Conservation (phyloP, 2,113 vertebrate genomes). For the Cavia aperea region DNA sequence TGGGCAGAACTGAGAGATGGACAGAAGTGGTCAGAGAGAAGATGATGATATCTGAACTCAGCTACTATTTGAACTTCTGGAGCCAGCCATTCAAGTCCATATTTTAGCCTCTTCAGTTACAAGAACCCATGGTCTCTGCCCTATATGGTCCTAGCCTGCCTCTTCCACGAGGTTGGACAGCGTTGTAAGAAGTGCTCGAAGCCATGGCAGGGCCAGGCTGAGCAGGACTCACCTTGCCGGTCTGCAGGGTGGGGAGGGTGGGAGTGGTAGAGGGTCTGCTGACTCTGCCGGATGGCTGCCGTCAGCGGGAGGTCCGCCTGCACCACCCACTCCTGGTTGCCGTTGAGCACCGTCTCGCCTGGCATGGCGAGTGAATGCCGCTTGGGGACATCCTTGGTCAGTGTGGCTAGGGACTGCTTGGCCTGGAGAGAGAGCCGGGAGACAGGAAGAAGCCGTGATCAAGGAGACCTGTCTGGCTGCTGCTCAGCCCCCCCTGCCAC, state of each 20-base stretch:
- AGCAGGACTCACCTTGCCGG: conserved; percentile 87
- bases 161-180: accelerated
- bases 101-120: not conserved
- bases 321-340: conserved; percentile 99
- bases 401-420: conserved; percentile 95
- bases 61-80: accelerated
- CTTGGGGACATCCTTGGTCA: conserved; percentile 98
- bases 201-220: accelerated
- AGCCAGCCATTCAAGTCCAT: not conserved
- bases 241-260: conserved; percentile 89
- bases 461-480: not conserved
- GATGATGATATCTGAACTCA: too few relatives aligned
- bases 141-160: accelerated
- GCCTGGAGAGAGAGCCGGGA: conserved; percentile 77
- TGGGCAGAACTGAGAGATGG: not conserved
- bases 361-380: conserved; percentile 97
- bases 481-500: accelerated
- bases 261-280: conserved; percentile 94
- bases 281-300: conserved; percentile 96
- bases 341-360: conserved; percentile 92
- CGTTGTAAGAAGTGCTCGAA: not conserved
- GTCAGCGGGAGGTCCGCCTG: conserved; percentile 96
- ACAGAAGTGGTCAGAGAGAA: not conserved
- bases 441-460: not conserved
- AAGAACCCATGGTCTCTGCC: not conserved